These are phyloP conservation scores for Perithous albicinctus DNA, from an alignment of 2,888 invertebrate genomes.

Conservation along the genomic window DNA sequence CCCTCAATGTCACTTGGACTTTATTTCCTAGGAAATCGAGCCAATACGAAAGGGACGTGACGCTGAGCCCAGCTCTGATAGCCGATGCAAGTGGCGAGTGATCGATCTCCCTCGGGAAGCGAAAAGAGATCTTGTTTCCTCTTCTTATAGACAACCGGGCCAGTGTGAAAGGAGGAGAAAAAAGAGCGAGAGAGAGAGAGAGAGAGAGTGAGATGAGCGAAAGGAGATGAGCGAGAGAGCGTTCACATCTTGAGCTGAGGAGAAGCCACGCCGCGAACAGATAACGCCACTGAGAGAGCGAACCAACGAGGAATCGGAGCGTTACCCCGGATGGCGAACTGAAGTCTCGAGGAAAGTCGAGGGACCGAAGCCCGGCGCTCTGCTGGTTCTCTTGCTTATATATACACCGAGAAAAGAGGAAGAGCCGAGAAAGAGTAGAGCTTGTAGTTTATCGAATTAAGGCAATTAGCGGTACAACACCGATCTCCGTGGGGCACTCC, in stretches of 20 bases:
- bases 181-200: slow-evolving; percentile 18
- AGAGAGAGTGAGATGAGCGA: slow-evolving; percentile 62
- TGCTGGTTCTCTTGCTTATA: no score
- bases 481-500: slow-evolving; percentile 69
- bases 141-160: slow-evolving; percentile 37
- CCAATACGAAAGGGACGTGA: slow-evolving; percentile 44
- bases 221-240: slow-evolving; percentile 49
- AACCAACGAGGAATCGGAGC: slow-evolving; percentile 48
- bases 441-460: slow-evolving; percentile 82
- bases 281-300: slow-evolving; percentile 47
- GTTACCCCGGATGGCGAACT: slow-evolving; percentile 31
- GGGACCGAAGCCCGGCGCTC: slow-evolving; percentile 42
- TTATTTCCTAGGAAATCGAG: slow-evolving; percentile 56
- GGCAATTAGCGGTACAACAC: slow-evolving; percentile 81
- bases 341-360: slow-evolving; percentile 56
- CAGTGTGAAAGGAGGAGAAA: slow-evolving; percentile 26
- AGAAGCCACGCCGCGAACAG: slow-evolving; percentile 53
- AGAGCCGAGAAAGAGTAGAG: slow-evolving; percentile 64
- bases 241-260: slow-evolving; percentile 38
- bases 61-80: slow-evolving; percentile 59
- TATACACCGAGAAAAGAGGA: no score
- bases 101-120: slow-evolving; percentile 54
- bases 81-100: slow-evolving; percentile 61
- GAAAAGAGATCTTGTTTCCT: slow-evolving; percentile 40
- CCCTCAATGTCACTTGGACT: slow-evolving; percentile 32